Conservation (phyloP, 2,797 vertebrate genomes). For the Parauchenoglanis punctatus region DNA sequence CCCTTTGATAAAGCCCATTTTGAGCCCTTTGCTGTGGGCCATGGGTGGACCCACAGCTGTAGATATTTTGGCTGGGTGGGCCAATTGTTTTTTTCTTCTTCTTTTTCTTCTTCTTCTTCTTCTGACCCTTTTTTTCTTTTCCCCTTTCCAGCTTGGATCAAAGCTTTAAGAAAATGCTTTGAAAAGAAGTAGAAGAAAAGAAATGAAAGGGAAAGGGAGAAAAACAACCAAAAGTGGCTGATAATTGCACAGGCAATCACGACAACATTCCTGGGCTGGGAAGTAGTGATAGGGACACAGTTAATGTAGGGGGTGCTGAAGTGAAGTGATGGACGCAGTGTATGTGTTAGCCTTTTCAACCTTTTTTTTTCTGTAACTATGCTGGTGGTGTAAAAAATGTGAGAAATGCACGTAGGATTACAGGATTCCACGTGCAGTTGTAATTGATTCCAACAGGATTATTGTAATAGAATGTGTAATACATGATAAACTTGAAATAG, state of each 20-base stretch:
- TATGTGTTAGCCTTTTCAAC: constrained; percentile 37
- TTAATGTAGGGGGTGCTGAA: constrained; percentile 19
- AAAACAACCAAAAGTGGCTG: constrained; percentile 49
- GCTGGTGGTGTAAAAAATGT: background rate
- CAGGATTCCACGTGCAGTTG: background rate
- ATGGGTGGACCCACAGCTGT: constrained; percentile 53
- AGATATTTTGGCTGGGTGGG: constrained; percentile 56
- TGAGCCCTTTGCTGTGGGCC: constrained; percentile 27
- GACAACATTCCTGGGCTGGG: constrained; percentile 31
- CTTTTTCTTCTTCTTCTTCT: background rate
- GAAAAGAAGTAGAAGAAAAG: constrained; percentile 44
- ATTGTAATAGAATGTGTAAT: background rate
- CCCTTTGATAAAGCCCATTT: constrained; percentile 46
- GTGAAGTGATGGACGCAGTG: constrained; percentile 12
- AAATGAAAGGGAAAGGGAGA: constrained; percentile 43
- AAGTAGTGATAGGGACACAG: constrained; percentile 33
- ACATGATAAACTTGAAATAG: background rate
- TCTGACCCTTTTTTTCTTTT: constrained; percentile 1
- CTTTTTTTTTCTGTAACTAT: background rate
- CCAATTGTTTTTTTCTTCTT: constrained; percentile 39
- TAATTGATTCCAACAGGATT: background rate
- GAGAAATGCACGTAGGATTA: background rate
- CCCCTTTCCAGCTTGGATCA: constrained; percentile 51
- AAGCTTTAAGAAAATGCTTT: constrained; percentile 57
- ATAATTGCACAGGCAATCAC: constrained; percentile 50